Percentiles rank a stretch among this genome's conserved stretches.
Evolutionary conservation across 2,888 invertebrate genomes (phyloP).

Genomic region (Ormyrus rosae): DNA sequence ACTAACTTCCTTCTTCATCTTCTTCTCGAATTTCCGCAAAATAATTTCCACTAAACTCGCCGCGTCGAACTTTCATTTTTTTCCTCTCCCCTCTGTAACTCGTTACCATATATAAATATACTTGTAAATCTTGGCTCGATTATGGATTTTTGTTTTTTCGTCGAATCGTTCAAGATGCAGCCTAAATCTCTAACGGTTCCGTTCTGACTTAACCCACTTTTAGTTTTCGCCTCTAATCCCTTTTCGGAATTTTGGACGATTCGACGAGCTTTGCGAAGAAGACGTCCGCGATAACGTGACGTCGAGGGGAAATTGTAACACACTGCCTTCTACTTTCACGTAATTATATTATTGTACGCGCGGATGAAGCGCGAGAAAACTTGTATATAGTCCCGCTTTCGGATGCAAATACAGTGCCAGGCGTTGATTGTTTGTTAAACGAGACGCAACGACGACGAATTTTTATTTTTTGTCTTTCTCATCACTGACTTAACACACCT

Average conservation of each 20-base stretch:
- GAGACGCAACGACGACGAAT: slow-evolving; percentile 52
- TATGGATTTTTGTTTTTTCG: neutral
- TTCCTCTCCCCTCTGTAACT: slow-evolving; percentile 4
- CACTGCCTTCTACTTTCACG: slow-evolving; percentile 34
- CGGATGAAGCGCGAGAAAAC: slow-evolving; percentile 56
- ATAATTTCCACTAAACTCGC: slow-evolving; percentile 26
- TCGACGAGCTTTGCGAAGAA: slow-evolving; percentile 17
- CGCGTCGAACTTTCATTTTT: slow-evolving; percentile 1
- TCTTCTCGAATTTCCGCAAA: slow-evolving; percentile 5
- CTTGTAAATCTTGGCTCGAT: neutral
- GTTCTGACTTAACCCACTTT: neutral
- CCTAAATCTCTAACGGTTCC: neutral
- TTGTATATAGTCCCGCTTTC: slow-evolving; percentile 67
- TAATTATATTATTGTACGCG: slow-evolving; percentile 44
- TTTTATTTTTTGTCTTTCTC: slow-evolving; percentile 19
- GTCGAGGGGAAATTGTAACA: slow-evolving; percentile 5
- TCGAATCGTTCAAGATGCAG: slow-evolving; percentile 15
- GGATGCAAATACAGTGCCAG: slow-evolving; percentile 63
- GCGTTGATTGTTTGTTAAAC: slow-evolving; percentile 60
- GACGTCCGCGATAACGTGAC: slow-evolving; percentile 12
- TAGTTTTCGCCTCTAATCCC: neutral
- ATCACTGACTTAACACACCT: slow-evolving; percentile 24
- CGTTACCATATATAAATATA: neutral
- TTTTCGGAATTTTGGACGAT: slow-evolving; percentile 30
- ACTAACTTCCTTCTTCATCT: neutral